A percentile compares a stretch with the other conserved stretches of the same genome.
Conservation (phyloP, 2,113 vertebrate species). For the Cephalopterus ornatus region DNA sequence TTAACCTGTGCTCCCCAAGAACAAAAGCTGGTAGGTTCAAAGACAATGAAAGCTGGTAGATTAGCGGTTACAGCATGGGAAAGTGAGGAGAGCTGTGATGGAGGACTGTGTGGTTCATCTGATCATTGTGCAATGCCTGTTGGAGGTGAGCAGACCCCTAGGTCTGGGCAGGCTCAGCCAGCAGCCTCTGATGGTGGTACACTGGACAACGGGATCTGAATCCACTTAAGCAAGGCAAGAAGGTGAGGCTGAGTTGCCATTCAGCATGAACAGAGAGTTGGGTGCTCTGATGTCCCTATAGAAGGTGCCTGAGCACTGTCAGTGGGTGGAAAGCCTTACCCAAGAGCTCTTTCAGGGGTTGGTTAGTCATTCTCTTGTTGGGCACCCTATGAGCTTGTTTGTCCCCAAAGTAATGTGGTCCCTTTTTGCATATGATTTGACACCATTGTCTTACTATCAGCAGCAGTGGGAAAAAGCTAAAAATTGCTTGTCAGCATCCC, state of each 20-base stretch:
- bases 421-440: neutral
- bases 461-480: neutral
- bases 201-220: neutral
- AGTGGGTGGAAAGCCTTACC: neutral
- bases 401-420: neutral
- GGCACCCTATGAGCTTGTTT: neutral
- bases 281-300: neutral
- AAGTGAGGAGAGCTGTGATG: neutral
- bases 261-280: accelerated
- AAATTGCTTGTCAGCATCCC: neutral
- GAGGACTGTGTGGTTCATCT: neutral
- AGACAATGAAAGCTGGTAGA: neutral
- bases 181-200: neutral
- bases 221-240: neutral
- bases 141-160: neutral
- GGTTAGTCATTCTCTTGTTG: neutral
- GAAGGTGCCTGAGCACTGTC: neutral
- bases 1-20: neutral
- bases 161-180: neutral
- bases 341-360: neutral
- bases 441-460: neutral
- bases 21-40: neutral
- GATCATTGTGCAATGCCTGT: neutral
- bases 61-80: neutral
- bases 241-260: neutral